phyloP scores from a whole-genome alignment of 2,797 vertebrate species.

The Microctenopoma steveboyesi region DNA sequence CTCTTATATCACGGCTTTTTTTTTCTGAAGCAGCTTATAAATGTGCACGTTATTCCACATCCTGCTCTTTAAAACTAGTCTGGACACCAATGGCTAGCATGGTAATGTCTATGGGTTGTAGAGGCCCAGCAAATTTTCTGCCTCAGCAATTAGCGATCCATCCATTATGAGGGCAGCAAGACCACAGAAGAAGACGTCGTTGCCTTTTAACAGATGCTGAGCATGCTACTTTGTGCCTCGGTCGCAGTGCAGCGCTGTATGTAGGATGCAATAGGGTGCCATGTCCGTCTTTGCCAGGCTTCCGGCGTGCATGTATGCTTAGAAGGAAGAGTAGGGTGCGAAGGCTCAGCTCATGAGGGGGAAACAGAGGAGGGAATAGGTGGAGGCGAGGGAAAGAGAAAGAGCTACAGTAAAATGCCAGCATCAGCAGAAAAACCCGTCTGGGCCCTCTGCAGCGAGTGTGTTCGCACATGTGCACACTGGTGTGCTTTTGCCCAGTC shows the following conservation, averaged over 20 bases:
- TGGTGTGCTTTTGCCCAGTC: conserved; percentile 72
- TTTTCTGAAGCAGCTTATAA: too few species aligned
- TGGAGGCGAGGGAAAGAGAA: conserved; percentile 41
- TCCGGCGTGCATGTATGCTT: neutral
- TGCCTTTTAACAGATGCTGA: neutral
- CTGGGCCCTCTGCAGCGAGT: conserved; percentile 71
- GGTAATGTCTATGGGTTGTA: conserved; percentile 5
- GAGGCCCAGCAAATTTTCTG: neutral
- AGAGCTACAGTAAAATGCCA: conserved; percentile 50
- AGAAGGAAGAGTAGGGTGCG: neutral
- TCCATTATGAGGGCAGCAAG: neutral
- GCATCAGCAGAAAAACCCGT: conserved; percentile 73
- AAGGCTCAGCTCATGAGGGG: conserved; percentile 11
- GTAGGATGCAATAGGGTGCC: neutral
- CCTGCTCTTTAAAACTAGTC: neutral
- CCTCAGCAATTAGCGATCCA: neutral
- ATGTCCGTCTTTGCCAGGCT: neutral
- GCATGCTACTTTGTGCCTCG: neutral
- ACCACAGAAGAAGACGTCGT: conserved; percentile 9
- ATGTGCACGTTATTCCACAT: conserved; percentile 1
- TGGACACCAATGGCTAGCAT: neutral
- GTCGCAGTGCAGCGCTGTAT: neutral
- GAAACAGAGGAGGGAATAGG: conserved; percentile 31
- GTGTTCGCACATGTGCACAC: conserved; percentile 66
- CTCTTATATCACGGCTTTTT: neutral